phyloP scores from a whole-genome alignment of 2,888 invertebrate species.

The Plebejus argus region DNA sequence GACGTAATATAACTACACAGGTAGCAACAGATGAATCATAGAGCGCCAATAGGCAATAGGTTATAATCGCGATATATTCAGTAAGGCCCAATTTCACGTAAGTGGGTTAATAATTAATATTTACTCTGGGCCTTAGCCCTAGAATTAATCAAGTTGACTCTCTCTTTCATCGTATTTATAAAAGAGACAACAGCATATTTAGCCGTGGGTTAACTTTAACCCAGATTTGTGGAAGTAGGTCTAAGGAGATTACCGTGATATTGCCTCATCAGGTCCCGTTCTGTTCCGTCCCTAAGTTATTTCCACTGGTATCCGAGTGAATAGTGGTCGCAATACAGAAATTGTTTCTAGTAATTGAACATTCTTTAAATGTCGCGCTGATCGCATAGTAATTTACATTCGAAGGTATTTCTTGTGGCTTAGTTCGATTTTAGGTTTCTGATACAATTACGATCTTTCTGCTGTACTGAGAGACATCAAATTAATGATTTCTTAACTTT shows the following conservation, averaged over 20 bases:
- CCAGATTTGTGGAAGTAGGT: neutral
- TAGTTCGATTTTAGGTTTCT: neutral
- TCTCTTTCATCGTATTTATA: neutral
- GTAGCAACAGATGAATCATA: neutral
- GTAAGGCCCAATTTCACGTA: neutral
- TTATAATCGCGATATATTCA: neutral
- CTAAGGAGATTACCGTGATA: conserved; percentile 2
- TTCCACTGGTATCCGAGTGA: conserved; percentile 1
- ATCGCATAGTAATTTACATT: neutral
- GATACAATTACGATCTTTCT: neutral
- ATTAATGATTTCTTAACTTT: no score
- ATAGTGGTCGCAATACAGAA: conserved; percentile 4
- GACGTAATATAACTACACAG: neutral
- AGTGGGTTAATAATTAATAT: neutral
- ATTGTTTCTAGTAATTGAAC: conserved; percentile 25
- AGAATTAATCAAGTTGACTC: no score
- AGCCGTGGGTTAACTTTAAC: neutral
- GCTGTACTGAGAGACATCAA: neutral
- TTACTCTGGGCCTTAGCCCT: no score
- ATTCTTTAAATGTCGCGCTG: conserved; percentile 1
- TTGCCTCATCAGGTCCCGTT: conserved; percentile 8
- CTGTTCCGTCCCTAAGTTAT: neutral
- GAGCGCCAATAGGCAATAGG: neutral
- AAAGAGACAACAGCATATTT: neutral
- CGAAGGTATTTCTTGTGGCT: neutral